Conservation (phyloP, 1,140 invertebrate species). For the Drosophila kohkoa region DNA sequence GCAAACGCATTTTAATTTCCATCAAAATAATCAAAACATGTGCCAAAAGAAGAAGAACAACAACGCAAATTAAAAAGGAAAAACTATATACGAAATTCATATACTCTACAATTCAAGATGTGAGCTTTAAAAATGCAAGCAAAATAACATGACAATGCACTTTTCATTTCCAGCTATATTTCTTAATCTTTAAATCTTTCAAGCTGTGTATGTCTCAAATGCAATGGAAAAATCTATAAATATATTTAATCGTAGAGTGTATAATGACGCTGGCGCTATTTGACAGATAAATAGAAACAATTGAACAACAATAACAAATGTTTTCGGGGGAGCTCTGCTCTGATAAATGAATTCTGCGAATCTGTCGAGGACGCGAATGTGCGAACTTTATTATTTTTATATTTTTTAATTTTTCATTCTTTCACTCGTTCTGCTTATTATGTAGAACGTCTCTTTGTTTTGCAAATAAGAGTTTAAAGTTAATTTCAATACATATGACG, state of each 20-base stretch:
- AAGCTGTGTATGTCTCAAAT: not conserved
- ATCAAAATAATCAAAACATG: constrained; percentile 82
- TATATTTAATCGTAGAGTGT: not conserved
- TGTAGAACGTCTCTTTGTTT: constrained; percentile 18
- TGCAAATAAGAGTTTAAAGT: constrained; percentile 39
- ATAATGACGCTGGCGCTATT: constrained; percentile 49
- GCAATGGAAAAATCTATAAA: not conserved
- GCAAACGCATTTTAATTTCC: constrained; percentile 83
- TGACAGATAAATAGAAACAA: constrained; percentile 65
- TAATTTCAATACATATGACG: constrained; percentile 57
- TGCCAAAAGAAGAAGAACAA: constrained; percentile 49
- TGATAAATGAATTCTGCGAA: constrained; percentile 80
- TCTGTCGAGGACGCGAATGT: constrained; percentile 61
- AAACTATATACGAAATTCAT: not conserved
- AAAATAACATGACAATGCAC: too few relatives aligned
- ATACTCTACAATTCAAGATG: constrained; percentile 8
- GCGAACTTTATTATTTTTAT: constrained; percentile 41
- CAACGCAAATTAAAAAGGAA: not conserved
- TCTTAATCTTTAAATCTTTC: not conserved
- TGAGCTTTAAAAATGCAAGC: too few relatives aligned
- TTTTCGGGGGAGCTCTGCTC: constrained; percentile 47
- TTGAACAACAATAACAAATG: constrained; percentile 72
- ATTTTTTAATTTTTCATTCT: constrained; percentile 19
- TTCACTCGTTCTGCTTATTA: constrained; percentile 2
- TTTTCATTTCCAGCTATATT: not conserved